These are phyloP conservation scores for Trinectes maculatus DNA, from an alignment of 2,113 vertebrate genomes.

Conservation along the genomic window DNA sequence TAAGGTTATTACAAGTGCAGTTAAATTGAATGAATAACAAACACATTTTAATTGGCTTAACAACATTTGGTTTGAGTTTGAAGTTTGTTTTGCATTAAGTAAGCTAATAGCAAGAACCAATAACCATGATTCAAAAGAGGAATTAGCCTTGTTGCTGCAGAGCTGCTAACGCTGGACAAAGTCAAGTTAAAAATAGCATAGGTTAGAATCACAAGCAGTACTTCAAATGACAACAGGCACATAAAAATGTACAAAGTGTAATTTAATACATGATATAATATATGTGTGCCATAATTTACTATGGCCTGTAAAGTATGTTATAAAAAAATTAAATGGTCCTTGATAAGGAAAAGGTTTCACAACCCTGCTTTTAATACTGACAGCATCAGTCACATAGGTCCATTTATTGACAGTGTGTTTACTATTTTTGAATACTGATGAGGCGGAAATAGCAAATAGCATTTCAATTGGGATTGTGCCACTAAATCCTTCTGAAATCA, in stretches of 20 bases:
- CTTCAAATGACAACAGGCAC: not conserved
- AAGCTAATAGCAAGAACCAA: no score
- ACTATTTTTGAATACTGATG: constrained; percentile 26
- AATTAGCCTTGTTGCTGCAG: no score
- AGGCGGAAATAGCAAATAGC: constrained; percentile 24
- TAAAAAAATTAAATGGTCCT: not conserved
- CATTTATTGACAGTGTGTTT: constrained; percentile 13
- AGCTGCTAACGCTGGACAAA: no score
- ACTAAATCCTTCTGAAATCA: constrained; percentile 34
- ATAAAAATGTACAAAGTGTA: not conserved
- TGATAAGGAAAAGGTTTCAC: not conserved
- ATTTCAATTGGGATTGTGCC: constrained; percentile 13
- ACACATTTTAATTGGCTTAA: no score
- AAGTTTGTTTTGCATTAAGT: no score
- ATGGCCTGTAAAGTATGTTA: not conserved
- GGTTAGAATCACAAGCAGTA: not conserved
- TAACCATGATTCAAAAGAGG: no score
- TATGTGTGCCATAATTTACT: no score
- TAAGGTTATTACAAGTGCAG: no score
- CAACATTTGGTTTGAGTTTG: no score
- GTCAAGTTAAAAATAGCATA: not conserved
- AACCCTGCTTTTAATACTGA: not conserved
- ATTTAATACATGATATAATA: not conserved
- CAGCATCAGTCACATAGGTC: not conserved
- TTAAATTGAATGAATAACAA: no score